Evolutionary conservation across 2,113 vertebrate species (phyloP).

Genomic region (Tragelaphus scriptus): DNA sequence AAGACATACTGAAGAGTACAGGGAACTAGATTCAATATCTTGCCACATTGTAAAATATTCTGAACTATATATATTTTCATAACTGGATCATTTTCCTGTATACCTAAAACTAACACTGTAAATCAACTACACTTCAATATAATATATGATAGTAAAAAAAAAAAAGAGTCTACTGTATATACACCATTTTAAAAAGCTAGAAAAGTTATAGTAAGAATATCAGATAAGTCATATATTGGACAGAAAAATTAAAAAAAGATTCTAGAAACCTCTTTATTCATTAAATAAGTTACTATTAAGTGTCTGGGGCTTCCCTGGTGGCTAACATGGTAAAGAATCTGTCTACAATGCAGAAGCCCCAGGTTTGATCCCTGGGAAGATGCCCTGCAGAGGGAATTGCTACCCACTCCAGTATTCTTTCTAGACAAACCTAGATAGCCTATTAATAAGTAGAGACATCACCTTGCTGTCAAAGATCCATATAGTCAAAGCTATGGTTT

Average conservation of each 20-base stretch:
- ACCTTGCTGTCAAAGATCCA: not conserved
- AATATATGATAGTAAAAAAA: not conserved
- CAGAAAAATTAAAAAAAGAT: not conserved
- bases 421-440: not conserved
- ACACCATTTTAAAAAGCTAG: not conserved
- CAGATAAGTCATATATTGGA: not conserved
- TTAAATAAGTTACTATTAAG: not conserved
- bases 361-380: not conserved
- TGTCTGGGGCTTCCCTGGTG: not conserved
- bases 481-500: not conserved
- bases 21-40: not conserved
- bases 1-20: not conserved
- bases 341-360: not conserved
- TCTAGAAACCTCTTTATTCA: not conserved
- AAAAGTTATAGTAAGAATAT: not conserved
- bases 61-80: not conserved
- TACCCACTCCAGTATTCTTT: not conserved
- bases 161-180: not conserved
- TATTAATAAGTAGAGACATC: not conserved
- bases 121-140: not conserved
- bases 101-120: not conserved
- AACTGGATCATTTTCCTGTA: not conserved
- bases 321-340: not conserved
- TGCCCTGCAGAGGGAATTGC: not conserved
- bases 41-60: not conserved